A percentile compares a stretch with the other conserved stretches of the same genome.
phyloP scores from a whole-genome alignment of 2,797 vertebrate species.

The Esox lucius region DNA sequence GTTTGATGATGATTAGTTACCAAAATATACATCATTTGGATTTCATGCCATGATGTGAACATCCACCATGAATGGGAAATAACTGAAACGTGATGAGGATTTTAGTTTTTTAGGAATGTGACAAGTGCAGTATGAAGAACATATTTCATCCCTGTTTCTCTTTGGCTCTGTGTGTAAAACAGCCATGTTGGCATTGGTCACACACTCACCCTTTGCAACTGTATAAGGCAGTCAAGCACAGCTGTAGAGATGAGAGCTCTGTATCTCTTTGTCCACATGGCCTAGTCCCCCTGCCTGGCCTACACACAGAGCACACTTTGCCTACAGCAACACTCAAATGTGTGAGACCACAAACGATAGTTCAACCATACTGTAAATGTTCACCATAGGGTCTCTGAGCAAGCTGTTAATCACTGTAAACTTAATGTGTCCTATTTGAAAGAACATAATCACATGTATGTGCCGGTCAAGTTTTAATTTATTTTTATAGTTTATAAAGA shows the following conservation, averaged over 20 bases:
- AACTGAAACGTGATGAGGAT: background rate
- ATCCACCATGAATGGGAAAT: background rate
- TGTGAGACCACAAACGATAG: constrained; percentile 72
- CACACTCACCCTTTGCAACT: constrained; percentile 47
- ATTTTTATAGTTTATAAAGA: constrained; percentile 47
- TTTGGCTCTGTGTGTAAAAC: constrained; percentile 17
- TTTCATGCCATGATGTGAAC: background rate
- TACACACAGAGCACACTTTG: constrained; percentile 51
- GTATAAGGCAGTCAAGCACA: constrained; percentile 60
- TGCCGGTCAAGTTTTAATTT: constrained; percentile 53
- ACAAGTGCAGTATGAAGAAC: constrained; percentile 29
- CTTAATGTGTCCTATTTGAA: constrained; percentile 68
- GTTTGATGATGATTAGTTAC: background rate
- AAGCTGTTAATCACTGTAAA: constrained; percentile 69
- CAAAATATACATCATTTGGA: background rate
- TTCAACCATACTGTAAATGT: constrained; percentile 69
- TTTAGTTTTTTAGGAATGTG: constrained; percentile 10
- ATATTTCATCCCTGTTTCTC: background rate
- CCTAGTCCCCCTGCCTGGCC: constrained; percentile 51
- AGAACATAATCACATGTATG: constrained; percentile 55
- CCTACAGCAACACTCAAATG: constrained; percentile 69
- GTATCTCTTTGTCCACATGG: constrained; percentile 70
- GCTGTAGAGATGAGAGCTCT: constrained; percentile 56
- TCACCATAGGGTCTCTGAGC: constrained; percentile 60
- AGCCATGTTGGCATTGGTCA: constrained; percentile 23